Base-by-base conservation (phyloP, 2,888 invertebrate genomes). In the Mesorhabditis belari region DNA sequence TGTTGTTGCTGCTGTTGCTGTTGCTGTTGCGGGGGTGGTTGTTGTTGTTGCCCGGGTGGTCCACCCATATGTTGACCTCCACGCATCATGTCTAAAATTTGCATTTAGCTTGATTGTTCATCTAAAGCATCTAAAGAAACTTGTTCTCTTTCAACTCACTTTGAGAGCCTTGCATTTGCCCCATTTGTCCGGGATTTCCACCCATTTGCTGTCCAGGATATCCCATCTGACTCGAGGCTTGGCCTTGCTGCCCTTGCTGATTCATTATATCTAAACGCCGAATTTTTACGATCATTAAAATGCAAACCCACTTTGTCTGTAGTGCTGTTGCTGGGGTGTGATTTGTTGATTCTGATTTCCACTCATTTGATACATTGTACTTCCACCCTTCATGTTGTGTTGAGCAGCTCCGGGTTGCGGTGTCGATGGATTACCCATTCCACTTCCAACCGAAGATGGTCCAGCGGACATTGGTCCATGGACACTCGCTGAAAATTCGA, bases 281-380 rank as follows among this genome's bases (percentile, higher is more conserved):
- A 50, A 49, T 2, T 28, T 58, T 57, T 49, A 35, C 12, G 60
- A 65, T 49, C 59, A 50, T 28, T 27, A 25, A 51, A 57, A 62
- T 26, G 63, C 62, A 85, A 85, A 28, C 19, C 9, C 26, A 9
- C 24, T n/a, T 51, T 53, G 44, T 25, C 49, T 58, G 4, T 62
- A 58, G 44, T n/a, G 44, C 12, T 35, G n/a, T 25, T 28, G 63
- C 29, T 49, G 50, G 24, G 27, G 61, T 27, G 58, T 49, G 23
- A 19, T 51, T 26, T 54, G 61, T 17, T 50, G 58, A 4, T 9
- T 24, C 5, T 51, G 58, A 0, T 58, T 26, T 21, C 17, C 28
- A 23, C 49, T 28, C 3, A 17, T 17, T 24, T 24, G 83, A 65
- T 85, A 86, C 77, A 86, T 86, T 1, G 86, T 85, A 49, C 62